These are phyloP conservation scores for Priocnemis perturbator DNA, from an alignment of 2,888 invertebrate genomes.

Conservation along the genomic window DNA sequence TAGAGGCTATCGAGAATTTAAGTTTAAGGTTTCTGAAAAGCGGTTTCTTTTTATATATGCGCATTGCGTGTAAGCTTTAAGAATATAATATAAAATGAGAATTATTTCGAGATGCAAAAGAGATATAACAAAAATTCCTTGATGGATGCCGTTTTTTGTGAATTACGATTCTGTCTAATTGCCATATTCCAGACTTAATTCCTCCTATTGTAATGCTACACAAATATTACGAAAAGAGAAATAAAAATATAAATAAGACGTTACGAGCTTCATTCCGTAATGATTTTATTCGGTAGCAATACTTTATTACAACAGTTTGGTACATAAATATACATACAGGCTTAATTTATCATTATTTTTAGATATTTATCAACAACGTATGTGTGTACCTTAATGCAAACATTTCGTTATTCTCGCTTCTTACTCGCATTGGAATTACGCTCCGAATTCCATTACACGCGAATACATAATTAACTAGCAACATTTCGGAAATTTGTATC, in stretches of 20 bases:
- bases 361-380: conserved; percentile 56
- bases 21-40: conserved; percentile 47
- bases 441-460: background rate
- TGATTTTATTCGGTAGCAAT: conserved; percentile 67
- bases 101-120: conserved; percentile 37
- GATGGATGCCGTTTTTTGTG: conserved; percentile 50
- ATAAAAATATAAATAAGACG: conserved; percentile 2
- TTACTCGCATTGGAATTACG: background rate
- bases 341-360: conserved; percentile 62
- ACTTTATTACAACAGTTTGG: conserved; percentile 73
- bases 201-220: conserved; percentile 70
- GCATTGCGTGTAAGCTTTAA: conserved; percentile 28
- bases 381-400: conserved; percentile 6
- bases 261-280: conserved; percentile 18
- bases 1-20: conserved; percentile 59
- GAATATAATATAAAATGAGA: conserved; percentile 39
- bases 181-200: conserved; percentile 68
- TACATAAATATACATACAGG: conserved; percentile 74
- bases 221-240: conserved; percentile 59
- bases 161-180: conserved; percentile 64
- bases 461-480: background rate
- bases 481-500: background rate
- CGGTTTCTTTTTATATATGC: conserved; percentile 46
- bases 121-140: conserved; percentile 41
- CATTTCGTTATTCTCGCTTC: background rate